phyloP scores from a whole-genome alignment of 2,888 invertebrate species.

The Sepiola atlantica region DNA sequence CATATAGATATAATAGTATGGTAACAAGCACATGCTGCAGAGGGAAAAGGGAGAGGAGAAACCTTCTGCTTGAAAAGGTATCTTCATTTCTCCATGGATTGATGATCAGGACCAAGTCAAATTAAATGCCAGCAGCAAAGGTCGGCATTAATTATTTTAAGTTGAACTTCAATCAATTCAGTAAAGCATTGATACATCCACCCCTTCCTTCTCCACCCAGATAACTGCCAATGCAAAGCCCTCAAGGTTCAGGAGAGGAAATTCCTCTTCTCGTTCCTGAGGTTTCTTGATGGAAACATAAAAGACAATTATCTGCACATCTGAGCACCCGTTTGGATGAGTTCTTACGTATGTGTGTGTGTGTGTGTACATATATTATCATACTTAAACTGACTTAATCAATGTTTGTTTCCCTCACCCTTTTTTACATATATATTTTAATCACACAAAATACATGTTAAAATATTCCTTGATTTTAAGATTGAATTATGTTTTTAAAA shows the following conservation, averaged over 20 bases:
- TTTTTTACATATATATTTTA: too few relatives aligned
- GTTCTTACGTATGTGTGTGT: not conserved
- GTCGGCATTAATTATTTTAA: not conserved
- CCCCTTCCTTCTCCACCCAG: not conserved
- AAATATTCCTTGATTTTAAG: too few relatives aligned
- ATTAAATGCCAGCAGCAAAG: not conserved
- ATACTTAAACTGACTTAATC: not conserved
- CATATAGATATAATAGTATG: not conserved
- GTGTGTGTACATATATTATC: not conserved
- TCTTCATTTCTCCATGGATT: not conserved
- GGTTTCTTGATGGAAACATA: not conserved
- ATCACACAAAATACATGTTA: too few relatives aligned
- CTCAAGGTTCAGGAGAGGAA: not conserved
- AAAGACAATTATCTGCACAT: not conserved
- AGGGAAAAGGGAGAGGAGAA: not conserved
- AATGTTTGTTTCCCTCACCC: too few relatives aligned
- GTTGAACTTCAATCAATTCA: not conserved
- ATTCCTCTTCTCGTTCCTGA: not conserved
- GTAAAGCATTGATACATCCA: not conserved
- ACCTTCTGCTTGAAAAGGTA: not conserved
- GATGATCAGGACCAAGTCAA: not conserved
- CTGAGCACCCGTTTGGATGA: not conserved
- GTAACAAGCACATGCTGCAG: too few relatives aligned
- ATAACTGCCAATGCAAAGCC: not conserved
- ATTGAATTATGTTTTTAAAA: too few relatives aligned